Evolutionary conservation across 2,113 vertebrate species (phyloP).

Genomic region (Cyprinodon brontotheroides): DNA sequence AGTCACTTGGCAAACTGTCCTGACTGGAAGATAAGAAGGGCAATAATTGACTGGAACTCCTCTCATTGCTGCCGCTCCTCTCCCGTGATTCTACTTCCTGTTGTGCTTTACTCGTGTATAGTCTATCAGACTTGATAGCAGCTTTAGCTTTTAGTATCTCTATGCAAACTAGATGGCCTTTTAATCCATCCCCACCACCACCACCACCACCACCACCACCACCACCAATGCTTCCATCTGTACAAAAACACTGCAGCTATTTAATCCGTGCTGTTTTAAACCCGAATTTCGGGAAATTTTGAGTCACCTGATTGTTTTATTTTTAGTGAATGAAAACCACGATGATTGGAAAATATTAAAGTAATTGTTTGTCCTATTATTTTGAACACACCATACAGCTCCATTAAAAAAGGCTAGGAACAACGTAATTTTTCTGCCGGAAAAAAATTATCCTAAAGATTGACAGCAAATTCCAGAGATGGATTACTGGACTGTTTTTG

Average conservation of each 20-base stretch:
- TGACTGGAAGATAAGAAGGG: conserved; percentile 50
- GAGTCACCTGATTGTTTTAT: not conserved
- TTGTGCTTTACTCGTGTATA: conserved; percentile 55
- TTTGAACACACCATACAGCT: not conserved
- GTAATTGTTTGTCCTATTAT: not conserved
- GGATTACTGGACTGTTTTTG: not conserved
- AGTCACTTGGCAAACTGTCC: conserved; percentile 6
- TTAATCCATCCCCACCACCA: too few relatives aligned
- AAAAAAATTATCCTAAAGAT: not conserved
- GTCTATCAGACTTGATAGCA: conserved; percentile 37
- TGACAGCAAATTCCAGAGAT: not conserved
- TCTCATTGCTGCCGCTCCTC: conserved; percentile 49
- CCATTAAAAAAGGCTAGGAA: not conserved
- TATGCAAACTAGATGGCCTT: conserved; percentile 68
- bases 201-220: too few relatives aligned
- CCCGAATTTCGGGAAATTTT: not conserved
- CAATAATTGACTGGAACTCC: conserved; percentile 58
- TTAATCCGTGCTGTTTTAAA: conserved; percentile 14
- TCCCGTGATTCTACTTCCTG: conserved; percentile 35
- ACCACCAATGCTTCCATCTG: conserved; percentile 19
- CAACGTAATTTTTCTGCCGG: too few relatives aligned
- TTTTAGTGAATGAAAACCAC: not conserved
- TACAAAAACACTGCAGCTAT: conserved; percentile 5
- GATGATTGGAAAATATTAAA: too few relatives aligned
- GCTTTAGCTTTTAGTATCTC: conserved; percentile 70